Base-by-base conservation (phyloP, 2,113 vertebrate species). In the Psettodes erumei region DNA sequence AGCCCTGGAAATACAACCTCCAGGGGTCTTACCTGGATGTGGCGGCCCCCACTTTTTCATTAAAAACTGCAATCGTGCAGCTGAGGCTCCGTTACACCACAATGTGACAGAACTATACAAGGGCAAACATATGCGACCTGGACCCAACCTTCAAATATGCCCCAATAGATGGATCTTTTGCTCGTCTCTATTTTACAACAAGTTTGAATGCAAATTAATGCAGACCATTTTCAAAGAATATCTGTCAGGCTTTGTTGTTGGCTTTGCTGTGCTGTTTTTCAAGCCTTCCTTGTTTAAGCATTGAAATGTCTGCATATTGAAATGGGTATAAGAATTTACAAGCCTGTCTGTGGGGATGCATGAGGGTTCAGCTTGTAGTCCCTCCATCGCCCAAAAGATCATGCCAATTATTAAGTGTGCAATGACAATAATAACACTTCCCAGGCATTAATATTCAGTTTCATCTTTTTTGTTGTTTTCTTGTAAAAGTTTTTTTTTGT, bases 71-170 rank as follows among this genome's bases (percentile, higher is more conserved):
- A 64, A 54, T 84, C 71, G 58, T 84, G 86, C 88, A 94, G 92
- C 93, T 94, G 94, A 91, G 93, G 88, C 91, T 93, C 93, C 56
- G 79, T 88, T 86, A 93, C 90, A 82, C 82, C 89, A 92, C 88
- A 89, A 87, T 84, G 84, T 84, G 86, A 80, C 72, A 81, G 73
- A 86, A 88, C 84, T 76, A 74, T 83, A 87, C 91, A 93, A 94
- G 92, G 93, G 93, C 92, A 94, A 92, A 92, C 91, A 94, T 89
- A 92, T 88, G 83, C 85, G 90, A 93, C 90, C 92, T 64, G 73
- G 82, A 76, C 79, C 82, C 89, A 89, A 82, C 91, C 88, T 92
- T 89, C 88, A 81, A 85, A 87, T 62, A 47, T 61, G 63, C 73
- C 81, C 78, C 82, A 70, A 76, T 90, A 91, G 86, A 93, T 86